Conservation (phyloP, 2,888 invertebrate genomes). For the Tromatobia lineatoria region DNA sequence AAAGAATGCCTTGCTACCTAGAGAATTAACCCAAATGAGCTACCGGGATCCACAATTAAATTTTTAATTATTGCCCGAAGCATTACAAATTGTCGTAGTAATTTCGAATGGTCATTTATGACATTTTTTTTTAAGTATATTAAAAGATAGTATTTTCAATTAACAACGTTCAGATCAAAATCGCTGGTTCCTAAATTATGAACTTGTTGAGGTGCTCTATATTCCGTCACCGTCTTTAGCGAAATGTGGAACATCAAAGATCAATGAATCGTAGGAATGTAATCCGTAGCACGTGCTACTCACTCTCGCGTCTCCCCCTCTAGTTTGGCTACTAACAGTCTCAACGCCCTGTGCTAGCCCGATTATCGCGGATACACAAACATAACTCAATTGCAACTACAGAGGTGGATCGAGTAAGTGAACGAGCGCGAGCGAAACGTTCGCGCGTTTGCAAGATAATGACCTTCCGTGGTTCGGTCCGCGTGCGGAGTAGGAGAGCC, state of each 20-base stretch:
- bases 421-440: slow-evolving; percentile 53
- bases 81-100: too few relatives aligned
- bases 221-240: neutral
- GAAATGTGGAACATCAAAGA: neutral
- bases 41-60: too few relatives aligned
- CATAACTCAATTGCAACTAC: slow-evolving; percentile 39
- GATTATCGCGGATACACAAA: slow-evolving; percentile 31
- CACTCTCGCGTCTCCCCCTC: slow-evolving; percentile 22
- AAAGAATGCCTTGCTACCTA: too few relatives aligned
- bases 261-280: slow-evolving; percentile 29
- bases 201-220: neutral
- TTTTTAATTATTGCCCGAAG: too few relatives aligned
- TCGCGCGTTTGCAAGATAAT: slow-evolving; percentile 79
- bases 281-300: slow-evolving; percentile 16
- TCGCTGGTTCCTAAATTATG: neutral
- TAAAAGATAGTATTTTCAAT: neutral
- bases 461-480: slow-evolving; percentile 82
- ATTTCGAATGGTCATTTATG: too few relatives aligned
- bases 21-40: too few relatives aligned
- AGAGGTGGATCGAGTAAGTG: slow-evolving; percentile 34
- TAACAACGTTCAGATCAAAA: neutral
- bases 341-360: neutral
- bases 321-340: neutral
- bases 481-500: slow-evolving; percentile 83
- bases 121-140: neutral